Conservation (phyloP, 2,113 vertebrate species). For the Antechinus flavipes region DNA sequence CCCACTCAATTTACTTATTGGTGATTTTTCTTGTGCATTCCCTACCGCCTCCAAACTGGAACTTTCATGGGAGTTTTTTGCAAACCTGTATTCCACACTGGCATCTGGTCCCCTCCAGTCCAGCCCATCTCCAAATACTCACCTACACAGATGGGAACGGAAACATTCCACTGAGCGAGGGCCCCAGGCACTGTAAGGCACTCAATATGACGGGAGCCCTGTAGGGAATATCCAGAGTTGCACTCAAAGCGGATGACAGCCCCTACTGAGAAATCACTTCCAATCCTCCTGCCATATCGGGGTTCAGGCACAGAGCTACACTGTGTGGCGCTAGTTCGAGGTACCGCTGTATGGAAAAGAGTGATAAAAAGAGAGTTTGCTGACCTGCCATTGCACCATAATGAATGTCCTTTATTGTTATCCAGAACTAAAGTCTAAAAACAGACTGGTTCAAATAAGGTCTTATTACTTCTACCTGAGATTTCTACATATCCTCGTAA, state of each 20-base stretch:
- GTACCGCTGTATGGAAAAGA: constrained; percentile 89
- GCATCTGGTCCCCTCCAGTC: background rate
- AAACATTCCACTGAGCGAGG: constrained; percentile 96
- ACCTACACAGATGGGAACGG: constrained; percentile 95
- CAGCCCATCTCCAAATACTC: constrained; percentile 55
- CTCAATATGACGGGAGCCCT: constrained; percentile 91
- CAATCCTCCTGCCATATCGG: constrained; percentile 93
- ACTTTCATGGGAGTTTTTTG: background rate
- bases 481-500: background rate
- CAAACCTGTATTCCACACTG: background rate
- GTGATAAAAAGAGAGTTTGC: background rate
- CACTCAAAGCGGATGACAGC: constrained; percentile 95
- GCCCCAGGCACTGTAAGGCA: constrained; percentile 96
- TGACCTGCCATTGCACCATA: background rate
- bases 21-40: background rate
- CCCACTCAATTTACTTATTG: background rate
- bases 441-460: background rate
- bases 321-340: constrained; percentile 96
- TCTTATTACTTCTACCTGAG: background rate
- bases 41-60: background rate
- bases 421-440: background rate
- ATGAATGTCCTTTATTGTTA: background rate
- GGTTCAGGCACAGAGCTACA: constrained; percentile 98
- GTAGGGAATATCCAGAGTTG: constrained; percentile 92
- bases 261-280: constrained; percentile 95